A percentile compares a stretch with the other conserved stretches of the same genome.
These are phyloP conservation scores for Aspidiotus rigidus DNA, from an alignment of 2,888 invertebrate species.

Conservation along the genomic window DNA sequence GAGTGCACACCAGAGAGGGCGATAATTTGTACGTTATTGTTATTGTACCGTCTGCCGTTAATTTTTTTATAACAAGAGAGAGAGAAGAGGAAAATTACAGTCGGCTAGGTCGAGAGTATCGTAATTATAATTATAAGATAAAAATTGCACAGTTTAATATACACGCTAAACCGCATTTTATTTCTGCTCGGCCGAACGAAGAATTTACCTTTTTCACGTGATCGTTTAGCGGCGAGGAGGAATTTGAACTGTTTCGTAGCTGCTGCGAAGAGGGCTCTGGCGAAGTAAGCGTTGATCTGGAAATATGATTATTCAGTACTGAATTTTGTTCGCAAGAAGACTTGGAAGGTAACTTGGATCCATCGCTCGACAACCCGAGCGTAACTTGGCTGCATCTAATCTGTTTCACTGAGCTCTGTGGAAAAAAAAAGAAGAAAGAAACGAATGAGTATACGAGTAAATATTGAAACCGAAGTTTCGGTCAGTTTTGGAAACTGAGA, in stretches of 20 bases:
- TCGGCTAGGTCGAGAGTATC: background rate
- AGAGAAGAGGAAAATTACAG: constrained; percentile 4
- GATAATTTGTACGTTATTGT: constrained; percentile 6
- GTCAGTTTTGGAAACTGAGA: too few species aligned
- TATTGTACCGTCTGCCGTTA: background rate
- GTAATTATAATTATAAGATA: constrained; percentile 1
- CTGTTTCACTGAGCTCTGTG: constrained; percentile 28
- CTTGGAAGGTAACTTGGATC: constrained; percentile 15
- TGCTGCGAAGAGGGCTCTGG: constrained; percentile 10
- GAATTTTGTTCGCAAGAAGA: constrained; percentile 6
- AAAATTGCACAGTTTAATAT: background rate
- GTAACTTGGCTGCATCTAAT: constrained; percentile 28
- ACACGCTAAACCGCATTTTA: background rate
- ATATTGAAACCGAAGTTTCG: too few species aligned
- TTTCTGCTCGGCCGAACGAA: background rate
- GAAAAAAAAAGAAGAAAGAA: background rate
- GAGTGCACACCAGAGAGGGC: constrained; percentile 10
- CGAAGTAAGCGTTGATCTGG: constrained; percentile 10
- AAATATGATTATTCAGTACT: constrained; percentile 20
- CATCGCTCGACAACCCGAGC: constrained; percentile 18
- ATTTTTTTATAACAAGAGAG: background rate
- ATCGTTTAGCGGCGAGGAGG: constrained; percentile 11
- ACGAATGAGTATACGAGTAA: background rate
- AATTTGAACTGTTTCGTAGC: background rate
- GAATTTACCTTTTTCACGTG: constrained; percentile 18